Percentiles rank a stretch among this genome's conserved stretches.
Conservation (phyloP, 2,888 invertebrate genomes). For the Zele albiditarsus region DNA sequence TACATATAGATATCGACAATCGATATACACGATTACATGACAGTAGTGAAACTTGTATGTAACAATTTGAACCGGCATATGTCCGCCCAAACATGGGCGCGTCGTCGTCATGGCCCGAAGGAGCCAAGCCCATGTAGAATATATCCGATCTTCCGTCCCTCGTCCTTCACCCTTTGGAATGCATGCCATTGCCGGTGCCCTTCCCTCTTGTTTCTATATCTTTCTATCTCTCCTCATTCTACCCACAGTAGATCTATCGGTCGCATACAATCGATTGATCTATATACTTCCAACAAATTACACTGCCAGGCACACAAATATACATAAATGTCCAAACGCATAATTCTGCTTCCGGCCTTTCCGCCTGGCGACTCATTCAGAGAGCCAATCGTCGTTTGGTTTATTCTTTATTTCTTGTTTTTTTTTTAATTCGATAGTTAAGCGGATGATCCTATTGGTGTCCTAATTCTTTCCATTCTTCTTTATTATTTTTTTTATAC, state of each 20-base stretch:
- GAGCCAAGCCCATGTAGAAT: conserved; percentile 65
- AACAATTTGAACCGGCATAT: conserved; percentile 32
- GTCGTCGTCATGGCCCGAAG: conserved; percentile 68
- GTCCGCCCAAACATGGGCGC: conserved; percentile 62
- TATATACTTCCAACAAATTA: conserved; percentile 32
- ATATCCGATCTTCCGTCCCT: conserved; percentile 56
- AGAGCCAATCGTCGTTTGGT: conserved; percentile 6
- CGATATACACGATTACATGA: conserved; percentile 9
- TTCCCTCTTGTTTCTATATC: conserved; percentile 25
- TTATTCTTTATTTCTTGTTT: not conserved
- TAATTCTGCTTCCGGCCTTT: conserved; percentile 27
- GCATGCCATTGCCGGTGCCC: conserved; percentile 12
- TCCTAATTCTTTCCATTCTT: not conserved
- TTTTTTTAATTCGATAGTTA: not conserved
- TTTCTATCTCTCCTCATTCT: not conserved
- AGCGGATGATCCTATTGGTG: not conserved
- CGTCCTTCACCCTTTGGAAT: conserved; percentile 55
- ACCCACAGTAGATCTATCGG: not conserved
- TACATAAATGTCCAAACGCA: conserved; percentile 9
- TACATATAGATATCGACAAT: conserved; percentile 3
- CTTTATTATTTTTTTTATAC: not conserved
- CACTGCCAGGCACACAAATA: conserved; percentile 2
- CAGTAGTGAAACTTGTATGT: conserved; percentile 14
- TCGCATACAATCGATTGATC: conserved; percentile 30
- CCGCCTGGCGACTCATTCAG: not conserved